Conservation (phyloP, 30 jellyfish, hydroid and myxozoan species). For the Pelagia noctiluca region DNA sequence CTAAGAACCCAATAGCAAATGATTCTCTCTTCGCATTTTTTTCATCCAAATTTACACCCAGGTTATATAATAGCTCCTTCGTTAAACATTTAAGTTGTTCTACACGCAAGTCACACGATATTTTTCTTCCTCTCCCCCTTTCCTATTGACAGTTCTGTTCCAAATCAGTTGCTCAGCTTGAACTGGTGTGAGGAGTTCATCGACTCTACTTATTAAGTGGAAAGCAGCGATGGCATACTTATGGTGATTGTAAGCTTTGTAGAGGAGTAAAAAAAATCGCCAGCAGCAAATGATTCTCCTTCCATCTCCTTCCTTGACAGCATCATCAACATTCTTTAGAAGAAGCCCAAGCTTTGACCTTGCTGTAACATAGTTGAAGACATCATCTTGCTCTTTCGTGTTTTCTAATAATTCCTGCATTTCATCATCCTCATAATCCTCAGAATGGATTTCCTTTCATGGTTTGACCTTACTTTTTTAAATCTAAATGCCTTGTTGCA, state of each 20-base stretch:
- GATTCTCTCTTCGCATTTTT: neutral
- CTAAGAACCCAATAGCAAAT: constrained; percentile 1
- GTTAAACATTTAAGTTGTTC: constrained; percentile 36
- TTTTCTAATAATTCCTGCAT: too few relatives aligned
- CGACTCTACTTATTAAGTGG: constrained; percentile 1
- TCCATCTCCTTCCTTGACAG: constrained; percentile 11
- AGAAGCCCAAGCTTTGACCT: neutral
- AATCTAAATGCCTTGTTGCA: neutral
- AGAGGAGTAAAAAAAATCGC: neutral
- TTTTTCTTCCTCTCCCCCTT: constrained; percentile 17
- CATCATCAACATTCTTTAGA: constrained; percentile 1
- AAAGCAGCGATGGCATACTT: neutral
- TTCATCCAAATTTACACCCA: constrained; percentile 20
- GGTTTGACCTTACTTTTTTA: neutral
- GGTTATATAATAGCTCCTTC: constrained; percentile 7
- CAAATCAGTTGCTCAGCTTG: constrained; percentile 20
- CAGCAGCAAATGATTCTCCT: neutral
- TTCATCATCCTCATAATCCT: neutral
- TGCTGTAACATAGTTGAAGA: neutral
- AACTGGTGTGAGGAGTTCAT: neutral
- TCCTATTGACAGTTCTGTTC: constrained; percentile 22
- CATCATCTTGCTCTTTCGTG: constrained; percentile 4
- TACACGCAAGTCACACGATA: constrained; percentile 16
- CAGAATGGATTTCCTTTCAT: neutral
- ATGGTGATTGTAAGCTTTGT: constrained; percentile 2